These are phyloP conservation scores for Lycaena phlaeas DNA, from an alignment of 2,888 invertebrate genomes.

Conservation along the genomic window DNA sequence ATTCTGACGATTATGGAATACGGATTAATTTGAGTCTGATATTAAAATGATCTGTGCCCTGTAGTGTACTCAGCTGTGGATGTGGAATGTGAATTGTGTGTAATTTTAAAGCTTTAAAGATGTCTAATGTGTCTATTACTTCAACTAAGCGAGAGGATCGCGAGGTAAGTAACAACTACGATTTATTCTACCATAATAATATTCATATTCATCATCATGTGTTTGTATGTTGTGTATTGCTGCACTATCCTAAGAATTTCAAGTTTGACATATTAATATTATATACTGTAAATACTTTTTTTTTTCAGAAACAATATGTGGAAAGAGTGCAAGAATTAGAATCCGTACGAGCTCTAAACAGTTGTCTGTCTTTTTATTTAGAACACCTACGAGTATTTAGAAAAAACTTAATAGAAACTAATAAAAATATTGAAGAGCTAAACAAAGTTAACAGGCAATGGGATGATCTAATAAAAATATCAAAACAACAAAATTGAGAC, in stretches of 20 bases:
- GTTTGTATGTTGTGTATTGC: no score
- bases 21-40: no score
- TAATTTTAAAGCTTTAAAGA: no score
- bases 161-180: conserved; percentile 26
- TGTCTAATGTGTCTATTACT: conserved; percentile 31
- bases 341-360: conserved; percentile 39
- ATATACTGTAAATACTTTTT: neutral
- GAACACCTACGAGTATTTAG: conserved; percentile 38
- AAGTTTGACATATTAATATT: no score
- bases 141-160: conserved; percentile 38
- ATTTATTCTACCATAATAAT: no score
- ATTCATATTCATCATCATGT: no score
- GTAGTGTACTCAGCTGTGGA: no score
- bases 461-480: conserved; percentile 30
- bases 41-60: no score
- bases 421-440: conserved; percentile 40
- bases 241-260: no score
- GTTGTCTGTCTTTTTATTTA: conserved; percentile 36
- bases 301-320: conserved; percentile 33
- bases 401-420: conserved; percentile 33
- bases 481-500: conserved; percentile 17
- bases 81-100: no score
- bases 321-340: conserved; percentile 46
- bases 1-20: no score
- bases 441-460: conserved; percentile 45